Evolutionary conservation across 2,888 invertebrate genomes (phyloP).

Genomic region (Drosophila maculinotata): DNA sequence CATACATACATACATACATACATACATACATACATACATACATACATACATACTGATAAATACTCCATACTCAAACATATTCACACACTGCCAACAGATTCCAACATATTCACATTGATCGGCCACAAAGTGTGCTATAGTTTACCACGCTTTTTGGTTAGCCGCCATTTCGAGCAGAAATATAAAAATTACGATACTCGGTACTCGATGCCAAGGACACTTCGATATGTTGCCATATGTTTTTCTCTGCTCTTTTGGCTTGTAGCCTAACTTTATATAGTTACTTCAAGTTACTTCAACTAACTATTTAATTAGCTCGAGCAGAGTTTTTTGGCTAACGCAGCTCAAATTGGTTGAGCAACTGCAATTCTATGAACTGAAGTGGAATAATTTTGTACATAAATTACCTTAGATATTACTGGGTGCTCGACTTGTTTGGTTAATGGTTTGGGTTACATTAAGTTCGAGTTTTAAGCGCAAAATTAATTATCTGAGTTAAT

Average conservation of each 20-base stretch:
- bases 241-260: slow-evolving; percentile 36
- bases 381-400: neutral
- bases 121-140: slow-evolving; percentile 63
- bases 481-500: too few species aligned
- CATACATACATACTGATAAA: too few species aligned
- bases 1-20: slow-evolving; percentile 17
- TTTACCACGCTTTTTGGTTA: slow-evolving; percentile 35
- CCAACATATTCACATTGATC: slow-evolving; percentile 46
- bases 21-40: neutral
- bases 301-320: slow-evolving; percentile 40
- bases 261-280: slow-evolving; percentile 1
- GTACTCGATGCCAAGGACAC: slow-evolving; percentile 56
- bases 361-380: neutral
- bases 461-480: too few species aligned
- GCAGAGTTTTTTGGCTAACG: neutral
- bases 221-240: slow-evolving; percentile 49
- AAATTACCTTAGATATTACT: too few species aligned
- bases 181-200: slow-evolving; percentile 7
- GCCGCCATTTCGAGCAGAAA: slow-evolving; percentile 34
- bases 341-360: neutral
- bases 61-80: slow-evolving; percentile 1
- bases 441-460: too few species aligned
- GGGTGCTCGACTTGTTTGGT: too few species aligned
- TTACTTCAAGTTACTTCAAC: slow-evolving; percentile 11
- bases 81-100: slow-evolving; percentile 1